phyloP scores from a whole-genome alignment of 2,888 invertebrate genomes.

The Limulus polyphemus region DNA sequence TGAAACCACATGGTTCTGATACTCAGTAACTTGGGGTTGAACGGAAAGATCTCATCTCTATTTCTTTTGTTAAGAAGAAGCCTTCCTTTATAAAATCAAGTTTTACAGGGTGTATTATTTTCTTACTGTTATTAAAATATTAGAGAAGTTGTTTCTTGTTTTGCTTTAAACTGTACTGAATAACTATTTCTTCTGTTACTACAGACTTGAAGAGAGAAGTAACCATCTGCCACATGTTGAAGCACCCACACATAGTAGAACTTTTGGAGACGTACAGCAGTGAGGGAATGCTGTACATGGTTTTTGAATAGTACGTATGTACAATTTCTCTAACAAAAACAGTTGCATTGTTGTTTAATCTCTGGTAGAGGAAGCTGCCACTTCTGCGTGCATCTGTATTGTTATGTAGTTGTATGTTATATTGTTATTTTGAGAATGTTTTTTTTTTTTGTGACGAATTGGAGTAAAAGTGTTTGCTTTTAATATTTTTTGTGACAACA shows the following conservation, averaged over 20 bases:
- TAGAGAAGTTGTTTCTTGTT: too few species aligned
- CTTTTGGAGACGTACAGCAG: constrained; percentile 95
- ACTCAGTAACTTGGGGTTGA: too few species aligned
- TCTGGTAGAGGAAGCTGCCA: too few species aligned
- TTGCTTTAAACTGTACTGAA: too few species aligned
- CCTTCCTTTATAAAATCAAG: too few species aligned
- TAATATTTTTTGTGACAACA: too few species aligned
- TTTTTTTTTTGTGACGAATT: not conserved
- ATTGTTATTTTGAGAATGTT: not conserved
- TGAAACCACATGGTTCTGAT: too few species aligned
- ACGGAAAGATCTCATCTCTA: too few species aligned
- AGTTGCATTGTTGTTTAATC: not conserved
- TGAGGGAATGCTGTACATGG: constrained; percentile 98
- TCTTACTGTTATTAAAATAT: too few species aligned
- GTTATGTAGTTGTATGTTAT: not conserved
- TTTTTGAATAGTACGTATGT: constrained; percentile 91
- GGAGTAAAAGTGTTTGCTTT: too few species aligned
- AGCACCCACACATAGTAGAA: constrained; percentile 97
- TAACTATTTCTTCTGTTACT: not conserved
- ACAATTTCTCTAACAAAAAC: not conserved
- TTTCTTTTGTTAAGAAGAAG: too few species aligned
- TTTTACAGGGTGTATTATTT: too few species aligned
- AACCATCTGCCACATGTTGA: constrained; percentile 96
- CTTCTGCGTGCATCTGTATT: not conserved
- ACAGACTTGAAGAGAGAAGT: constrained; percentile 95